Conservation (phyloP, 64 coral and sea anemone genomes). For the Montipora efflorescens region DNA sequence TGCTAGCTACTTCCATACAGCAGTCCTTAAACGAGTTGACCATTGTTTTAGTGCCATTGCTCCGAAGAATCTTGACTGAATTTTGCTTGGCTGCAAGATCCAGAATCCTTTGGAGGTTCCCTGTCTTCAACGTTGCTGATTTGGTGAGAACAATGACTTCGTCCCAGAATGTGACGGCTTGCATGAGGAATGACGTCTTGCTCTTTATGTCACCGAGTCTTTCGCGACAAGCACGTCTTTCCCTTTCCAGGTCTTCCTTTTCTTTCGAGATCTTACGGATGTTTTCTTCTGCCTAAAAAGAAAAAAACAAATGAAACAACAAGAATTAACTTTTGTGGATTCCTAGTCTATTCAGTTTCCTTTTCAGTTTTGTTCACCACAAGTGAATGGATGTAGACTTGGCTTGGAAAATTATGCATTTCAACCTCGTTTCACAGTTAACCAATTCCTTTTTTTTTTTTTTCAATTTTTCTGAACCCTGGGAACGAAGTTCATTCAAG, state of each 20-base stretch:
- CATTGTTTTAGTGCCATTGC: not conserved
- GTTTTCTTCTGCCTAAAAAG: not conserved
- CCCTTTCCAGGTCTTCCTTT: not conserved
- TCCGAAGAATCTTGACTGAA: slow-evolving; percentile 7
- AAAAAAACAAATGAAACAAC: not conserved
- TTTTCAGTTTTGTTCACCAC: too few species aligned
- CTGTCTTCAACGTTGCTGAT: not conserved
- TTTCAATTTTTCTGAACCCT: too few species aligned
- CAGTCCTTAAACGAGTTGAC: slow-evolving; percentile 9
- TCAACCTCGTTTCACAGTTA: too few species aligned
- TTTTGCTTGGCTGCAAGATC: slow-evolving; percentile 16
- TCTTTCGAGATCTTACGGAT: not conserved
- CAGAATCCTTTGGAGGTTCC: slow-evolving; percentile 16
- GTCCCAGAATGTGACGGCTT: slow-evolving; percentile 9
- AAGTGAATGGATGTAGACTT: too few species aligned
- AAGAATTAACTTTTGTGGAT: too few species aligned
- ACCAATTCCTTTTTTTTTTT: too few species aligned
- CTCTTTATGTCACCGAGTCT: slow-evolving; percentile 23
- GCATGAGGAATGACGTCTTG: slow-evolving; percentile 2
- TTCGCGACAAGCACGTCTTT: not conserved
- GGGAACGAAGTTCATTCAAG: too few species aligned
- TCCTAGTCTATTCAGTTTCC: too few species aligned
- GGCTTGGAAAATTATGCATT: too few species aligned
- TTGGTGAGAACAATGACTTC: not conserved
- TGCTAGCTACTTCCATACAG: slow-evolving; percentile 26